A percentile compares a stretch with the other conserved stretches of the same genome.
Evolutionary conservation across 2,113 vertebrate genomes (phyloP).

Genomic region (Sminthopsis crassicaudata): DNA sequence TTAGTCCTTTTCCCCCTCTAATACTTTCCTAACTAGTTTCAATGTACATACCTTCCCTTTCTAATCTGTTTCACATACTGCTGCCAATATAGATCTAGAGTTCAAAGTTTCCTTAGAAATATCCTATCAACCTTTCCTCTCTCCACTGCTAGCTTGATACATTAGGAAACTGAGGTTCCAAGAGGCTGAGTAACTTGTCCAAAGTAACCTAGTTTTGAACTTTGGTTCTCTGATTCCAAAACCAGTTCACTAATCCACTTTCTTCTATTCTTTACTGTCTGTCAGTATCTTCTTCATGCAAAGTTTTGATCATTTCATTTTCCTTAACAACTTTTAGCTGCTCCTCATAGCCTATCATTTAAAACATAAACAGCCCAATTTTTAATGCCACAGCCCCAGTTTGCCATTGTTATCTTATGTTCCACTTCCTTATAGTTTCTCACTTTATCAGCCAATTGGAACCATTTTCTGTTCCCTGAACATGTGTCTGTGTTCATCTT

Average conservation of each 20-base stretch:
- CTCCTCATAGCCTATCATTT: background rate
- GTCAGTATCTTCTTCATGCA: background rate
- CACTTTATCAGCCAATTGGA: background rate
- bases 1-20: background rate
- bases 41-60: background rate
- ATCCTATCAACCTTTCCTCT: background rate
- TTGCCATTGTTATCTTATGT: background rate
- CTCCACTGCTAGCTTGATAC: background rate
- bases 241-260: background rate
- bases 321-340: background rate
- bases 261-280: background rate
- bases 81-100: background rate
- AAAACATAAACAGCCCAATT: background rate
- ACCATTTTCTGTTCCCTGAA: background rate
- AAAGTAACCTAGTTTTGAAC: background rate
- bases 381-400: background rate
- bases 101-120: background rate
- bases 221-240: background rate
- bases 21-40: background rate
- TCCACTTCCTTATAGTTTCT: background rate
- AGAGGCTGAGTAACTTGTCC: constrained; percentile 19
- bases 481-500: background rate
- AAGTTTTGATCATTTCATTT: background rate
- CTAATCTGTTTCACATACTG: background rate
- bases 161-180: constrained; percentile 25